Evolutionary conservation across 1,140 invertebrate species (phyloP).

Genomic region (Drosophila truncata): DNA sequence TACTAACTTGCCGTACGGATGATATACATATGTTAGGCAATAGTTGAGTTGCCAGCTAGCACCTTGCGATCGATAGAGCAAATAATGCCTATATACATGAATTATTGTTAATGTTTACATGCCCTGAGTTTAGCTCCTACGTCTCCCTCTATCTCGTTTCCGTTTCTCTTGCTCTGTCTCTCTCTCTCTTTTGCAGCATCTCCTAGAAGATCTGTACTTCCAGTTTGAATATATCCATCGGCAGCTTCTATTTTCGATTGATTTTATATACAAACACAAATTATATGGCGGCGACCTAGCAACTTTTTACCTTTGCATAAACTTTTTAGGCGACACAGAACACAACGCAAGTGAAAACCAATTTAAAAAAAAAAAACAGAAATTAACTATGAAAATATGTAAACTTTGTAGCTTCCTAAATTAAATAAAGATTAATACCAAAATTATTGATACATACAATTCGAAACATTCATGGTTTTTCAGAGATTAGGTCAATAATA

Average conservation of each 20-base stretch:
- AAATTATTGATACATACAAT: conserved; percentile 14
- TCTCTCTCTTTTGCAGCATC: not conserved
- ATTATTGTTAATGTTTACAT: conserved; percentile 27
- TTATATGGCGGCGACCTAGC: conserved; percentile 16
- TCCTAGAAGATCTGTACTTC: conserved; percentile 15
- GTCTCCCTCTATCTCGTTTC: not conserved
- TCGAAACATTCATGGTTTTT: conserved; percentile 3
- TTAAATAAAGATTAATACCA: conserved; percentile 75
- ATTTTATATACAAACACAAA: conserved; percentile 16
- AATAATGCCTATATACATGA: conserved; percentile 10
- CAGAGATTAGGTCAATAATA: not conserved
- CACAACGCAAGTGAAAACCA: conserved; percentile 45
- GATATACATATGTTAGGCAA: conserved; percentile 35
- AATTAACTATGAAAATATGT: conserved; percentile 67
- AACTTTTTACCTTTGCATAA: conserved; percentile 72
- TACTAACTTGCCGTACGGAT: conserved; percentile 4
- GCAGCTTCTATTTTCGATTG: conserved; percentile 30
- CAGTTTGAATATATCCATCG: conserved; percentile 19
- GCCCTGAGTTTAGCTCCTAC: not conserved
- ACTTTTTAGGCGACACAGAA: conserved; percentile 63
- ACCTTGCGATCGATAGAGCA: conserved; percentile 35
- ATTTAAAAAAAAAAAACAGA: not conserved
- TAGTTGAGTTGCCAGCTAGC: conserved; percentile 37
- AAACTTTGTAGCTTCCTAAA: conserved; percentile 82
- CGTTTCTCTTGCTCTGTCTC: conserved; percentile 16